Base-by-base conservation (phyloP, 2,113 vertebrate species). In the Thunnus maccoyii region DNA sequence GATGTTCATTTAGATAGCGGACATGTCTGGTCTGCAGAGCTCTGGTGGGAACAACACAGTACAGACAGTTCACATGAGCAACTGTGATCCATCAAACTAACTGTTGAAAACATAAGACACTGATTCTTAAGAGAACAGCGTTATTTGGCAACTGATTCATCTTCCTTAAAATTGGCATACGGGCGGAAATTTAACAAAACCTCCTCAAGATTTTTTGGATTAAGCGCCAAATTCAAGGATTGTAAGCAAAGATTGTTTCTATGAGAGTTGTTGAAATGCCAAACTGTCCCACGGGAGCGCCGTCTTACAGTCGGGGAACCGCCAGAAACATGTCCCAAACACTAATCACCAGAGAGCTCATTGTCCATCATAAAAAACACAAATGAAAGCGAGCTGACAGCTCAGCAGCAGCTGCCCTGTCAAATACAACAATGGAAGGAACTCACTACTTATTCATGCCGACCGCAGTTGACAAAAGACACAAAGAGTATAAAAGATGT, bases 381-480 rank as follows among this genome's bases (percentile, higher is more conserved):
- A 82, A 63, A 13, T 75, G 61, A 80, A 75, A 76, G 71, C 36
- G 60, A 80, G 76, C 50, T 44, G 86, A 71, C 76, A 78, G 80
- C 41, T 14, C 60, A 15, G 48, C 69, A 47, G 72, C 76, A 68
- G 74, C 80, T 46, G 74, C 44, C 80, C 80, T 27, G 60, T 82
- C 76, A 50, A 46, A 83, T 14, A 8, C 46, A 48, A 82, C 76
- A 77, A 84, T 70, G 66, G 67, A 51, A 73, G 71, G 41, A 88
- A 78, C 62, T 67, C 66, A 48, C 17, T 80, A 51, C 75, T 54
- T 52, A 15, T 41, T 76, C 82, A 32, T 67, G 70, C 36, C 46
- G 0, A 70, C 79, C 74, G 15, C 78, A 50, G 69, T 14, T 65
- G 46, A 70, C 22, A 36, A 30, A 44, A 54, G 16, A 72, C 61